A percentile compares a stretch with the other conserved stretches of the same genome.
These are phyloP conservation scores for Acropternis orthonyx DNA, from an alignment of 2,797 vertebrate genomes.

Conservation along the genomic window DNA sequence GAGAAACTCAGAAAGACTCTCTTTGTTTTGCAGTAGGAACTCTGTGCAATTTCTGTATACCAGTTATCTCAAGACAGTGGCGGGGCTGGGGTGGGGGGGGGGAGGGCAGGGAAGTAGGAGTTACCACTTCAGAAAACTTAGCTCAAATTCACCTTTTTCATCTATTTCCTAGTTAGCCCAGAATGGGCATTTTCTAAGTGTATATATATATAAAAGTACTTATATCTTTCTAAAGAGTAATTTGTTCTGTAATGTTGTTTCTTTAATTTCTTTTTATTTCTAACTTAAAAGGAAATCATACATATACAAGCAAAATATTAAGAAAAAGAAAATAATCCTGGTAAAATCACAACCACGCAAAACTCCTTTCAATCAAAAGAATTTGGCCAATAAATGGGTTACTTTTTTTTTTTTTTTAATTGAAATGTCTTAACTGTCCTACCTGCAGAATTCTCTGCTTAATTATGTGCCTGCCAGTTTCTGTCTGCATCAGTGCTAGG, in stretches of 20 bases:
- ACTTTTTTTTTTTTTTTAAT: background rate
- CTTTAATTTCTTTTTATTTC: background rate
- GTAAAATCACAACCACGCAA: background rate
- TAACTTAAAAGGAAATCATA: background rate
- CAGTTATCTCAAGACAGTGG: background rate
- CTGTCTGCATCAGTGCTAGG: background rate
- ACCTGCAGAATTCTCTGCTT: background rate
- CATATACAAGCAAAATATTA: background rate
- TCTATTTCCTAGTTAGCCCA: background rate
- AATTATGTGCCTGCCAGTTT: constrained; percentile 30
- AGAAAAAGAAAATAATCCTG: background rate
- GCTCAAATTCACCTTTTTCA: background rate
- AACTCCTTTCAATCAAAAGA: background rate
- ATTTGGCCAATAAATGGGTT: background rate
- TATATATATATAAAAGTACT: background rate
- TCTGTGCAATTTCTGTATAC: background rate
- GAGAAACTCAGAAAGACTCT: background rate
- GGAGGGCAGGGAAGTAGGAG: background rate
- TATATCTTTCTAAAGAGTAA: background rate
- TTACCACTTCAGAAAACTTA: background rate
- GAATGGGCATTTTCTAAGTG: background rate
- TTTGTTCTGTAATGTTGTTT: background rate
- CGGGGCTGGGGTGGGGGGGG: too few species aligned
- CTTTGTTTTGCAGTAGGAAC: background rate
- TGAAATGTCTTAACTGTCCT: constrained; percentile 4